Conservation (phyloP, 2,888 invertebrate species). For the Drosophila diplacantha region DNA sequence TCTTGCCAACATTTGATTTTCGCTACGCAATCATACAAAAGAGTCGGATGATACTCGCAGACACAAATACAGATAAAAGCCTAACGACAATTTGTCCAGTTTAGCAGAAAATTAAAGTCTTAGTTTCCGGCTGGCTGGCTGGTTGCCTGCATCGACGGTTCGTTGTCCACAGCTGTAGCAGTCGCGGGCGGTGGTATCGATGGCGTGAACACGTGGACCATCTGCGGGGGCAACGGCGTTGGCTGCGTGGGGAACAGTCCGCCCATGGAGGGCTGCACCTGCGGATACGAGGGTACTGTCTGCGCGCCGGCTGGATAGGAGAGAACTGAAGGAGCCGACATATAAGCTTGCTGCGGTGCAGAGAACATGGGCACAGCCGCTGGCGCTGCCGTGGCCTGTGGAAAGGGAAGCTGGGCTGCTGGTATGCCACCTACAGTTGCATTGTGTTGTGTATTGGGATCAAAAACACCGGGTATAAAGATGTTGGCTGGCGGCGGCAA, state of each 20-base stretch:
- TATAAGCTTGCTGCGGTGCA: constrained; percentile 69
- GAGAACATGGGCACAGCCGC: constrained; percentile 70
- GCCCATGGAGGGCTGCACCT: constrained; percentile 74
- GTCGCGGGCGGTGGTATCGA: constrained; percentile 31
- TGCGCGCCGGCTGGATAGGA: constrained; percentile 72
- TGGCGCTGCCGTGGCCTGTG: constrained; percentile 61
- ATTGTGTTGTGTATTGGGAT: constrained; percentile 43
- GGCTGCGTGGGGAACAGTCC: constrained; percentile 71
- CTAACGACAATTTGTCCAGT: constrained; percentile 57
- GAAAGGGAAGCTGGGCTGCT: constrained; percentile 65
- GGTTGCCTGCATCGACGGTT: constrained; percentile 18
- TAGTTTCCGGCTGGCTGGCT: constrained; percentile 50
- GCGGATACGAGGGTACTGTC: constrained; percentile 77
- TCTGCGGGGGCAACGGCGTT: constrained; percentile 71
- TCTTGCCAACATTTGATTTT: constrained; percentile 36
- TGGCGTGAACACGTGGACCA: constrained; percentile 60
- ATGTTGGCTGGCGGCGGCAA: constrained; percentile 60
- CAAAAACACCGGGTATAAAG: constrained; percentile 68
- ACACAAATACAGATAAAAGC: constrained; percentile 43
- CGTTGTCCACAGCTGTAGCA: constrained; percentile 8
- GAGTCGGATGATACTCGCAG: constrained; percentile 37
- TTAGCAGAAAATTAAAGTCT: constrained; percentile 18
- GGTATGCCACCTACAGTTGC: constrained; percentile 54
- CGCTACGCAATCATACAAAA: constrained; percentile 44
- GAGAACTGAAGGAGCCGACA: constrained; percentile 70